Evolutionary conservation across 1,140 invertebrate genomes (phyloP), one percentile per base, ranked within the genome.

Genomic region (Drosophila sp.): DNA sequence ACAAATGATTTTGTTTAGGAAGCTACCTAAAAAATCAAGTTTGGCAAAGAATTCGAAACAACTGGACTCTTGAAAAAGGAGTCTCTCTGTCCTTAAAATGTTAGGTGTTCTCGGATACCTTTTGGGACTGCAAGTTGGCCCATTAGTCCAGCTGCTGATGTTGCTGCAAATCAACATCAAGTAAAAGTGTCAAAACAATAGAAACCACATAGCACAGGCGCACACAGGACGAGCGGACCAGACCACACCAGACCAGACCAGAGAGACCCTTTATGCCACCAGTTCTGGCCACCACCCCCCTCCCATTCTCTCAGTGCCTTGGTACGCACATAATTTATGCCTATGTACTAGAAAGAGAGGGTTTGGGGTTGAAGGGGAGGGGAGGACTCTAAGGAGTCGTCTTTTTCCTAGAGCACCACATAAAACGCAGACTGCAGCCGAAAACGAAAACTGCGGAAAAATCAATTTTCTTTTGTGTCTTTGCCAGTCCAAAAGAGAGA

Each of bases 131-230:
- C 47, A 44, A 33, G 60, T 30, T 62, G 40, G 40, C 47, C 44
- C 44, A 44, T 77, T 55, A 41, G 8, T 41, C 35, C 57, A 64
- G 78, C 68, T 71, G 62, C 55, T 75, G 33, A 41, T 40, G 41
- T 25, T 33, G 75, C 76, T 83, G 81, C 83, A 89, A 82, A 89
- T 86, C 84, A 89, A 73, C 80, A 50, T 89, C 66, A 65, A 89
- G 72, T 76, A 80, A 87, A 89, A 89, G 76, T 90, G 79, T 83
- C 80, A 80, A 84, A 80, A 89, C 83, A 90, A 87, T 90, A 82
- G 74, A 38, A 72, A 70, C 66, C 61, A 84, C 50, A 50, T 27
- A 56, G 82, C 75, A 81, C 70, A 79, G 79, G 78, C 83, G 82
- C 79, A 70, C 41, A 60, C 25, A 29, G 38, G 35, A 17, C 40